Base-by-base conservation (phyloP, 37 sponge, comb jelly and placozoan genomes). In the Haliclona indistincta region DNA sequence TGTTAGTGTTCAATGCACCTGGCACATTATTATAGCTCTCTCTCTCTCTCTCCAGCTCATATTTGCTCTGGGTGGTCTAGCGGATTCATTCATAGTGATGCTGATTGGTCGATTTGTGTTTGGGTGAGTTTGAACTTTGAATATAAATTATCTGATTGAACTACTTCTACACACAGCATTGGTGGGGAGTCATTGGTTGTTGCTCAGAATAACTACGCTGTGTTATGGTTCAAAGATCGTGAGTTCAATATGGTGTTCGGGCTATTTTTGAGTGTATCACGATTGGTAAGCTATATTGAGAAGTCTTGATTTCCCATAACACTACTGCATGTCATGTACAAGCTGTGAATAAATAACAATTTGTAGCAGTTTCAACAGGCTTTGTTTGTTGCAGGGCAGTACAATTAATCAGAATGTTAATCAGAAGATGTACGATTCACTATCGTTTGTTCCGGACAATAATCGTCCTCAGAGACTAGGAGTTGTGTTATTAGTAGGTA, bases 231-330 rank as follows among this genome's bases (percentile, higher is more conserved):
- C 78, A 95, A 92, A 54, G 99, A 94, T 29, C 89, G 78, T 58
- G 99, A 95, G 70, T 77, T 98, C 40, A 98, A 95, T 78, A 82
- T 95, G 89, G 99, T 95, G 53, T 98, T 98, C 80, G 99, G 99
- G 28, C 63, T 95, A 0, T 83, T 93, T 10, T 79, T 98, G 29
- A 93, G 95, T 69, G 84, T 95, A 25, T 89, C 99, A 22, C 79
- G 99, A 47, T 47, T 95, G 10, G 97, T 97, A 67, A 90, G 91
- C 81, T 13, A 17, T 49, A 20, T 17, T 17, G 17, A 13, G 17
- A 13, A 20, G 53, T n/a, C n/a, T n/a, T n/a, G n/a, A n/a, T n/a
- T n/a, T 13, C 52, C 13, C 52, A 49, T 13, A 20, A 17, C n/a
- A n/a, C n/a, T n/a, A n/a, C n/a, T n/a, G n/a, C n/a, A n/a, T n/a